Conservation (phyloP, 2,113 vertebrate genomes). For the Puntigrus tetrazona region DNA sequence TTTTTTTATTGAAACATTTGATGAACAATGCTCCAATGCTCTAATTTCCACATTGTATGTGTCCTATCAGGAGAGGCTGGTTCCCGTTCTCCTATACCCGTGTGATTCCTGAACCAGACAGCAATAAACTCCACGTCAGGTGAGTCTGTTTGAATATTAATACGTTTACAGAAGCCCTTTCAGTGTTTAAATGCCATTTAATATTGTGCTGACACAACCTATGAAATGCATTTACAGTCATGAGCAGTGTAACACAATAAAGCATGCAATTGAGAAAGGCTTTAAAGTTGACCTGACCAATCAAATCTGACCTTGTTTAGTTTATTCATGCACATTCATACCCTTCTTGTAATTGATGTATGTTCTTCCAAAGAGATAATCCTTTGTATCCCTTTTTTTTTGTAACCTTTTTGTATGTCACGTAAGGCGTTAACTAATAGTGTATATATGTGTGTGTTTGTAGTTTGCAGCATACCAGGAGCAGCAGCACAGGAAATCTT, state of each 20-base stretch:
- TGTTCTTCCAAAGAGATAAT: background rate
- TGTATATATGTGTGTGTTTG: slow-evolving; percentile 35
- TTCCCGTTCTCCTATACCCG: slow-evolving; percentile 98
- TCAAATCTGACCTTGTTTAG: background rate
- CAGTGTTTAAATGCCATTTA: background rate
- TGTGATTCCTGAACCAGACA: slow-evolving; percentile 78
- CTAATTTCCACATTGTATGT: background rate
- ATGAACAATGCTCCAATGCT: background rate
- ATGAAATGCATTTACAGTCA: background rate
- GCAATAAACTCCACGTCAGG: slow-evolving; percentile 79
- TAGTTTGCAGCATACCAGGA: slow-evolving; percentile 89
- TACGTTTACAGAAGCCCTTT: background rate
- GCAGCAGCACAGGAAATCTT: slow-evolving; percentile 96
- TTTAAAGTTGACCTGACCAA: background rate
- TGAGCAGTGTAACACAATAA: background rate
- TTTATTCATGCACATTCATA: background rate
- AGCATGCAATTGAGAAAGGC: background rate
- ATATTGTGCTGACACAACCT: background rate
- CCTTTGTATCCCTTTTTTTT: too few species aligned
- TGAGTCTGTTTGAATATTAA: slow-evolving; percentile 72
- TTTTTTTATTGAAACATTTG: background rate
- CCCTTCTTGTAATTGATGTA: background rate
- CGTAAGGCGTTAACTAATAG: background rate
- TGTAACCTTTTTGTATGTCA: too few species aligned
- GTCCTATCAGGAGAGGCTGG: slow-evolving; percentile 89